Evolutionary conservation across 2,797 vertebrate genomes (phyloP).

Genomic region (Gouania willdenowi): DNA sequence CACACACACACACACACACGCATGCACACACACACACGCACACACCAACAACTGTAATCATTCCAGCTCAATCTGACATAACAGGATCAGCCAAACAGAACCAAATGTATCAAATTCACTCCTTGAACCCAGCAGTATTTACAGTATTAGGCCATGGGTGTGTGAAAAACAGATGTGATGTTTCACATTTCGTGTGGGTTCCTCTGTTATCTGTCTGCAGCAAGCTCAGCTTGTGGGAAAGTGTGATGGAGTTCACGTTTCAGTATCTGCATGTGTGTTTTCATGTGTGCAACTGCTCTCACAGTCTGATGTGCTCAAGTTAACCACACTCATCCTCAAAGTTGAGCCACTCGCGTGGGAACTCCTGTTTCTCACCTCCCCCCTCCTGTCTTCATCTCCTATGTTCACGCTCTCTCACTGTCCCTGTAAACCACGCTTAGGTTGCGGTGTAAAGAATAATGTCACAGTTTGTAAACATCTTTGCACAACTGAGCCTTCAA

Average conservation of each 20-base stretch:
- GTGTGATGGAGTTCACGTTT: conserved; percentile 43
- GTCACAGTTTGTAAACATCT: conserved; percentile 14
- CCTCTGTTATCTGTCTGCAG: conserved; percentile 42
- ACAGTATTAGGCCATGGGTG: conserved; percentile 38
- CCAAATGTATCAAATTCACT: conserved; percentile 6
- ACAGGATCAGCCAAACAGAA: too few relatives aligned
- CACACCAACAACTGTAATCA: too few relatives aligned
- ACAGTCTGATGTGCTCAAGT: conserved; percentile 39
- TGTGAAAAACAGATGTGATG: conserved; percentile 56
- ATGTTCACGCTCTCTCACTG: not conserved
- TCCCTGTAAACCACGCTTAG: not conserved
- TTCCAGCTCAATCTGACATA: too few relatives aligned
- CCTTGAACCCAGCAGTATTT: conserved; percentile 7
- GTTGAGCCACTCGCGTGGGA: conserved; percentile 75
- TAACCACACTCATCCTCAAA: conserved; percentile 76
- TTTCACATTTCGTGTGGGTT: conserved; percentile 54
- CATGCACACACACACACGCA: too few relatives aligned
- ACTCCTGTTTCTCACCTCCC: conserved; percentile 31
- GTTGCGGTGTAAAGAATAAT: conserved; percentile 28
- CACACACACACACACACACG: too few relatives aligned
- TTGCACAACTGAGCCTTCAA: conserved; percentile 19
- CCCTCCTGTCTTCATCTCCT: conserved; percentile 9
- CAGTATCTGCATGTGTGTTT: conserved; percentile 6
- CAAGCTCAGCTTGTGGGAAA: conserved; percentile 35
- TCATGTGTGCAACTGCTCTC: conserved; percentile 11